phyloP scores from a whole-genome alignment of 2,113 vertebrate species.

The Corapipo altera region DNA sequence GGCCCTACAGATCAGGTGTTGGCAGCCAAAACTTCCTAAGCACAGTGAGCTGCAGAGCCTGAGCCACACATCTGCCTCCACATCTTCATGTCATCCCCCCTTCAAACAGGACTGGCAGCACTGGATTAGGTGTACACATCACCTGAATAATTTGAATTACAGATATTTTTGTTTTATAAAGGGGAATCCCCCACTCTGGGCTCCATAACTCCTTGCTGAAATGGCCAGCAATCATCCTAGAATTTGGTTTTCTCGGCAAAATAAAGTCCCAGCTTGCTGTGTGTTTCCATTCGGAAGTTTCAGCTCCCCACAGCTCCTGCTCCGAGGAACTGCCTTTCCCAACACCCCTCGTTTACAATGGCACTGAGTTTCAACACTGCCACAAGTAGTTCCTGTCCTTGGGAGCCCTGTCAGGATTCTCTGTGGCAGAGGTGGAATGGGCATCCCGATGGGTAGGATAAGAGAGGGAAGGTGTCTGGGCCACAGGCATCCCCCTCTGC shows the following conservation, averaged over 20 bases:
- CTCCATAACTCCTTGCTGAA: background rate
- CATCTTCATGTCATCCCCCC: fast-evolving
- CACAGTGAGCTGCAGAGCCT: background rate
- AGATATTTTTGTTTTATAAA: background rate
- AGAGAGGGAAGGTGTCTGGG: background rate
- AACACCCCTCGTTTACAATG: fast-evolving
- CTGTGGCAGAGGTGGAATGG: fast-evolving
- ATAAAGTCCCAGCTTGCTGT: background rate
- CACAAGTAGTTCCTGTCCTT: background rate
- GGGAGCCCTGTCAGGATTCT: fast-evolving
- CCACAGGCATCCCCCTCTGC: background rate
- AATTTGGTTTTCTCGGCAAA: background rate
- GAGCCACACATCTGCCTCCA: background rate
- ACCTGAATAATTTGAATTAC: background rate
- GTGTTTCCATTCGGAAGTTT: fast-evolving
- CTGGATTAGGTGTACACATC: background rate
- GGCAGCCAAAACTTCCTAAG: background rate
- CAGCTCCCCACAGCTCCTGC: background rate
- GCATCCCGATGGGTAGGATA: background rate
- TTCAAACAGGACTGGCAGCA: fast-evolving
- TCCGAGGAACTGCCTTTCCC: background rate
- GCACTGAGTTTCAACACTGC: fast-evolving
- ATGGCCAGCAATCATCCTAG: background rate
- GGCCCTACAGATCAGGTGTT: background rate
- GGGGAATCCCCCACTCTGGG: background rate